Evolutionary conservation across 2,113 vertebrate species (phyloP), one percentile per base, ranked within the genome.

Genomic region (Chlamydotis undulata): DNA sequence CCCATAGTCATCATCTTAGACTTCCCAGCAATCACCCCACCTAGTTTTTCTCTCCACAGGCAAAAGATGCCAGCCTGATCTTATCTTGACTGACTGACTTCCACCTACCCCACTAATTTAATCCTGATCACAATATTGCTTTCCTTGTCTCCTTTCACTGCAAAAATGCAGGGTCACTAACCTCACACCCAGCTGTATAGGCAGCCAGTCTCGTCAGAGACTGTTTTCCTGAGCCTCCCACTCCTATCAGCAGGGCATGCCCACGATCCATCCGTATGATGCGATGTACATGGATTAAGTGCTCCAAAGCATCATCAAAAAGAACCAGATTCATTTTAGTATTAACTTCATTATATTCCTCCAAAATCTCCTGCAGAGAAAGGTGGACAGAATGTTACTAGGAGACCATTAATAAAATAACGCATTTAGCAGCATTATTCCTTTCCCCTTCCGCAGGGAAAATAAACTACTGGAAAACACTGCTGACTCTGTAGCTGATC

Each of bases 291-390:
- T 98, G 98, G 28, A 98, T 99, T 71, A 99, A 96, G 95, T 99
- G 99, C 86, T 99, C 99, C 94, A 99, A 96, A 10, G 99, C 99
- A 10, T 99, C 99, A 5, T 99, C 99, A 73, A 99, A 99, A 45
- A 99, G 98, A 25, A 99, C 99, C 57, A 99, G 94, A 53, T 99
- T 99, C 99, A 99, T 99, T 52, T 94, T 98, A 7, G 97, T 94
- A 71, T 98, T 98, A 60, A 41, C 95, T 83, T 99, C 99, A 6
- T 99, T 99, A 96, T 99, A 99, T 83, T 99, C 99, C n/a, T 99
- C 99, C 10, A 99, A 97, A 81, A 99, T 98, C 92, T 99, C 99
- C 99, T 99, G 69, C 29, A 85, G 70, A 83, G 52, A 82, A 94
- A 89, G 68, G 50, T 35, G n/a, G 55, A 65, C 57, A 84, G 45